Evolutionary conservation across 2,797 vertebrate genomes (phyloP).

Genomic region (Sebastes itinus): DNA sequence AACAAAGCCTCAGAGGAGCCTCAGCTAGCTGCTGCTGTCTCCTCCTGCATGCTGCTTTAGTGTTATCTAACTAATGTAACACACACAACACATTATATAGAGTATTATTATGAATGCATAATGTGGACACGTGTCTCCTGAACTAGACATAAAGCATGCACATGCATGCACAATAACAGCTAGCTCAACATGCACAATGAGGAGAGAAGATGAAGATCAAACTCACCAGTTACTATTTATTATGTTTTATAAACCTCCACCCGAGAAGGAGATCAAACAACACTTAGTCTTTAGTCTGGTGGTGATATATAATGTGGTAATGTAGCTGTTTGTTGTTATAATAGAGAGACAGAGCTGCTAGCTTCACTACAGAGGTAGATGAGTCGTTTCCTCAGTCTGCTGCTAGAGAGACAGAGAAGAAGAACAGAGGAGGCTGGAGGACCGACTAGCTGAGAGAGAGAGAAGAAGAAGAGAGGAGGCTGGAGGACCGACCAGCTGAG

Average conservation of each 20-base stretch:
- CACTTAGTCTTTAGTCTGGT: too few species aligned
- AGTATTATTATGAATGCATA: too few species aligned
- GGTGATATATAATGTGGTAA: neutral
- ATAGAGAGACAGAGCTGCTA: conserved; percentile 21
- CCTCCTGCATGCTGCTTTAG: conserved; percentile 69
- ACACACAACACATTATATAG: neutral
- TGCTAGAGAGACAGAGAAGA: conserved; percentile 4
- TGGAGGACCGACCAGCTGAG: too few species aligned
- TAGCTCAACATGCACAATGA: conserved; percentile 39
- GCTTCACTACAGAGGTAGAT: conserved; percentile 36
- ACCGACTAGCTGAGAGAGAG: too few species aligned
- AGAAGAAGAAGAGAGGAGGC: too few species aligned
- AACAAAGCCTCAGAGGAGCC: conserved; percentile 51
- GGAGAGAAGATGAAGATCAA: conserved; percentile 2
- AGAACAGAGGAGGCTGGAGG: too few species aligned
- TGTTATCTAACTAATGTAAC: neutral
- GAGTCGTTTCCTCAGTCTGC: conserved; percentile 68
- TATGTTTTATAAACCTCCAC: neutral
- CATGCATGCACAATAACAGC: neutral
- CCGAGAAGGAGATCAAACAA: conserved; percentile 1
- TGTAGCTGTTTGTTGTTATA: conserved; percentile 23
- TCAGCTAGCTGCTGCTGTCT: conserved; percentile 15
- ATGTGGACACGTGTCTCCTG: too few species aligned
- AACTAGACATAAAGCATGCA: too few species aligned
- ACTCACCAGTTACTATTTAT: conserved; percentile 67